Conservation (phyloP, 2,888 invertebrate genomes). For the Argyra leucocephala region DNA sequence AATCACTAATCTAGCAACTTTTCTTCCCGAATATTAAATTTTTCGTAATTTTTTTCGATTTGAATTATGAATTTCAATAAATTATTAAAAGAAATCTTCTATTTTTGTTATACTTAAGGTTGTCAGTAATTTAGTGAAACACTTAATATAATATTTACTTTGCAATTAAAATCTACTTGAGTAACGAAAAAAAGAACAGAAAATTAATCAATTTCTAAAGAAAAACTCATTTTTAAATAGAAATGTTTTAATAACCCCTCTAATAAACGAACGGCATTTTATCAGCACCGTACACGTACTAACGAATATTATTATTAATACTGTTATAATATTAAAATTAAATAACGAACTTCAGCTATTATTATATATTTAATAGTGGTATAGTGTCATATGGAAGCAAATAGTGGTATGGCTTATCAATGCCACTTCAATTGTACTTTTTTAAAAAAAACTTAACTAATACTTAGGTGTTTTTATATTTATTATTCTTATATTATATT, state of each 20-base stretch:
- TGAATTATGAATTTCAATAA: no score
- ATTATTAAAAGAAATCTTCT: no score
- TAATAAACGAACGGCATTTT: background rate
- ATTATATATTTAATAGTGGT: no score
- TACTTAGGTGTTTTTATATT: background rate
- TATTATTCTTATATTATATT: no score
- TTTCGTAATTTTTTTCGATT: no score
- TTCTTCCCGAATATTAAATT: no score
- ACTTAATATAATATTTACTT: background rate
- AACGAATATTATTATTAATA: background rate
- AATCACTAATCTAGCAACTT: no score
- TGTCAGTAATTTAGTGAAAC: background rate
- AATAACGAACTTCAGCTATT: no score
- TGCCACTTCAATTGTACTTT: background rate
- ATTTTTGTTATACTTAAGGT: no score
- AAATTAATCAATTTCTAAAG: background rate
- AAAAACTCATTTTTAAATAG: conserved; percentile 1
- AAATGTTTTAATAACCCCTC: background rate
- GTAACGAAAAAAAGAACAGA: background rate
- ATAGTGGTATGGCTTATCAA: background rate
- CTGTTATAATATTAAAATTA: no score
- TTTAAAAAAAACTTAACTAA: background rate
- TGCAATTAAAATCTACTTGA: background rate
- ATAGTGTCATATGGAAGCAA: no score
- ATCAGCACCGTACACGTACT: background rate